Evolutionary conservation across 2,888 invertebrate species (phyloP), one percentile per base, ranked within the genome.

Genomic region (Ichneumon xanthorius): DNA sequence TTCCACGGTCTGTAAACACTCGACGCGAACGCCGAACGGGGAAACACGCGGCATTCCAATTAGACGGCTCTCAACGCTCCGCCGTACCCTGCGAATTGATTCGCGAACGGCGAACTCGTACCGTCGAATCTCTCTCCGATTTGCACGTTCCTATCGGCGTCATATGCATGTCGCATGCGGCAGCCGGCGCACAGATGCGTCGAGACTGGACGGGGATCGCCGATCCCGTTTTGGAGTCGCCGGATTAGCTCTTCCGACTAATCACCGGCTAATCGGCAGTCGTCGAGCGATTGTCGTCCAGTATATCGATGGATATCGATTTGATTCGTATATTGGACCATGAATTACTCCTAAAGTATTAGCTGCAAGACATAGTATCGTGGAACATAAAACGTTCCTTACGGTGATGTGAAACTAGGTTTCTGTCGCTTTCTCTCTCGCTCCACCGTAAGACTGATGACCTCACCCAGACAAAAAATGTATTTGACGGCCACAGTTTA

Each of bases 31-130:
- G 65, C 58, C 55, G 50, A 58, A 71, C 76, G 65, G 50, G 55
- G 75, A 80, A 70, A 86, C 86, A 86, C 71, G 65, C 81, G 80
- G 90, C 90, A 90, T 90, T 88, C 89, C 88, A 90, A 90, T 90
- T 86, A 88, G 88, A 86, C 86, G 72, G 84, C 72, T 80, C 77
- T 84, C 86, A 82, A 84, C 86, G 80, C 86, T 40, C 40, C 40
- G 11, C 88, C 88, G 88, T 89, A 88, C 87, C 50, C 88, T 88
- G 85, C 84, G 72, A 84, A 86, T 87, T 76, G 84, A 55, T 80
- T 82, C 80, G 53, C 84, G 72, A 77, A 72, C 68, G 70, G 55
- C 76, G 55, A 77, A 55, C 26, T 68, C 77, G 73, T 80, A 72
- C 73, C 45, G 9, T 55, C 72, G 68, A 78, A 73, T 81, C 77